Evolutionary conservation across 2,888 invertebrate genomes (phyloP).

Genomic region (Zaprionus obscuricornis): DNA sequence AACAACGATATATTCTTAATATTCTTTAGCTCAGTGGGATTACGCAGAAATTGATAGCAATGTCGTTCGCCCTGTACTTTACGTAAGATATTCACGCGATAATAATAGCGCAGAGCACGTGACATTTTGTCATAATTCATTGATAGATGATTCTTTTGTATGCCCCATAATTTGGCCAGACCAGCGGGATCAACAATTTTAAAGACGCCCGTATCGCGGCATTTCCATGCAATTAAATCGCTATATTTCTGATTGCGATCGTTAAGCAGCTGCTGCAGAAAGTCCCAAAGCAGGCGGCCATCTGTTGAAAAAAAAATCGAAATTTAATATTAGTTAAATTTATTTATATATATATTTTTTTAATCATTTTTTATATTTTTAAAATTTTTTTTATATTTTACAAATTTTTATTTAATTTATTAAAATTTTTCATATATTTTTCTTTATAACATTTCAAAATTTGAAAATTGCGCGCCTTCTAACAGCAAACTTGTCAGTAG

Average conservation of each 20-base stretch:
- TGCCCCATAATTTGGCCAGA: conserved; percentile 97
- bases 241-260: conserved; percentile 96
- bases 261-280: conserved; percentile 95
- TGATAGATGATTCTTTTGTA: conserved; percentile 97
- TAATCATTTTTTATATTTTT: too few species aligned
- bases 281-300: conserved; percentile 97
- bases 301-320: too few species aligned
- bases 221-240: conserved; percentile 97
- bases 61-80: conserved; percentile 98
- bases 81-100: conserved; percentile 96
- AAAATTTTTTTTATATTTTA: too few species aligned
- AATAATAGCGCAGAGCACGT: conserved; percentile 96
- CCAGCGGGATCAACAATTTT: conserved; percentile 98
- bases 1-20: conserved; percentile 96
- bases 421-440: too few species aligned
- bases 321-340: too few species aligned
- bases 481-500: too few species aligned
- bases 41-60: conserved; percentile 98
- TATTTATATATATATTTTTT: too few species aligned
- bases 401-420: too few species aligned
- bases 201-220: conserved; percentile 95
- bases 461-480: too few species aligned
- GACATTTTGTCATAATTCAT: conserved; percentile 99
- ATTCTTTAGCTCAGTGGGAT: conserved; percentile 96
- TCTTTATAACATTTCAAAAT: too few species aligned